phyloP scores from a whole-genome alignment of 2,113 vertebrate species.

The Dissostichus mawsoni region DNA sequence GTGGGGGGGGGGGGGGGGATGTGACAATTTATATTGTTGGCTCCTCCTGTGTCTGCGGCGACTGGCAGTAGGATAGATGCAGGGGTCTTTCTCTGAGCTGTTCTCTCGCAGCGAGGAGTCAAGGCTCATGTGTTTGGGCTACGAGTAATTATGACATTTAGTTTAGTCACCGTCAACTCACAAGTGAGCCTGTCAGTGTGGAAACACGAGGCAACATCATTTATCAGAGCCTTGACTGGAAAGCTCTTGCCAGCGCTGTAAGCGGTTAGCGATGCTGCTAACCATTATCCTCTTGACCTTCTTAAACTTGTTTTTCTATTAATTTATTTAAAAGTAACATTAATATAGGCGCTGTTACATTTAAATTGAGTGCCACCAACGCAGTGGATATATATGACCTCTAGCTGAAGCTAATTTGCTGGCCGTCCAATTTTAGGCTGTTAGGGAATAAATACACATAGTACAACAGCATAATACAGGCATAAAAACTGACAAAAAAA shows the following conservation, averaged over 20 bases:
- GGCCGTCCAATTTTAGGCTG: no score
- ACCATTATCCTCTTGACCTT: not conserved
- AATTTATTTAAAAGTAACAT: no score
- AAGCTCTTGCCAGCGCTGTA: not conserved
- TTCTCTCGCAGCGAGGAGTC: not conserved
- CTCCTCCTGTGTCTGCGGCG: conserved; percentile 6
- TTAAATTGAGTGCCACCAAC: no score
- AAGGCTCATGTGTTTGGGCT: conserved; percentile 2
- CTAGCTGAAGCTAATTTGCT: no score
- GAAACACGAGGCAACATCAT: conserved; percentile 5
- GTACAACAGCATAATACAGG: no score
- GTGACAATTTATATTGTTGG: conserved; percentile 15
- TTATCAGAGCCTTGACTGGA: not conserved
- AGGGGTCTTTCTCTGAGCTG: conserved; percentile 2
- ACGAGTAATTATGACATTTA: conserved; percentile 53
- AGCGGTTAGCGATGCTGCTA: not conserved
- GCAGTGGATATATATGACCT: no score
- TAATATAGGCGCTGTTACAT: no score
- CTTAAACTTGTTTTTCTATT: no score
- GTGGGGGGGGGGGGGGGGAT: not conserved
- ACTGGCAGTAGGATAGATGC: conserved; percentile 9
- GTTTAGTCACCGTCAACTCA: conserved; percentile 26
- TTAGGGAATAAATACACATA: no score
- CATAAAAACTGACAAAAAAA: no score
- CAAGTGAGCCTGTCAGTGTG: conserved; percentile 1